Evolutionary conservation across 2,113 vertebrate genomes (phyloP).

Genomic region (Osmerus mordax): DNA sequence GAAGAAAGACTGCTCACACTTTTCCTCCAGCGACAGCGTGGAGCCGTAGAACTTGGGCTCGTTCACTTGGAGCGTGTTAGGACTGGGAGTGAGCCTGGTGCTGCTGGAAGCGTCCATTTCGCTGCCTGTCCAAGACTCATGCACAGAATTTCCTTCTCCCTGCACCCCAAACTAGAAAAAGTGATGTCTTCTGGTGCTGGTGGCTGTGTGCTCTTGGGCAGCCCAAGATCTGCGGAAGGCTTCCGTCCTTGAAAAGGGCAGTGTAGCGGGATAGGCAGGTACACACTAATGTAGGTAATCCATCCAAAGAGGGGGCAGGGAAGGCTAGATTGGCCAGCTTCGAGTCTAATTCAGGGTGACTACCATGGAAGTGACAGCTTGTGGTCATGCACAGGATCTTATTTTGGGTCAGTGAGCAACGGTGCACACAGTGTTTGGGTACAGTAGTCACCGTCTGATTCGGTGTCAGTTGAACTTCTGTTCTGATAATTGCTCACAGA

Average conservation of each 20-base stretch:
- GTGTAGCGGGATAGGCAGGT: constrained; percentile 27
- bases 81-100: constrained; percentile 71
- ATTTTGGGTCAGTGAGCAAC: background rate
- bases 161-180: background rate
- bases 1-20: constrained; percentile 97
- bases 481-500: background rate
- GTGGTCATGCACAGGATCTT: constrained; percentile 42
- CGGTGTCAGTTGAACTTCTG: background rate
- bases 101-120: constrained; percentile 66
- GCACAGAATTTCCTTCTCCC: constrained; percentile 4
- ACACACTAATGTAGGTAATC: constrained; percentile 54
- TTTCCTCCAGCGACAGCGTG: constrained; percentile 83
- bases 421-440: background rate
- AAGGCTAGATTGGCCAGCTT: constrained; percentile 57
- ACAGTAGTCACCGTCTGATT: background rate
- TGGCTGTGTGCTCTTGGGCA: background rate
- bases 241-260: constrained; percentile 33
- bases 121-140: constrained; percentile 30
- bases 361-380: constrained; percentile 33
- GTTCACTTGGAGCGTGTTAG: constrained; percentile 77
- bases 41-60: constrained; percentile 80
- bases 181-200: background rate
- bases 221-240: background rate
- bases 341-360: constrained; percentile 63
- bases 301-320: constrained; percentile 15